These are phyloP conservation scores for Griposia aprilina DNA, from an alignment of 2,888 invertebrate species.

Conservation along the genomic window DNA sequence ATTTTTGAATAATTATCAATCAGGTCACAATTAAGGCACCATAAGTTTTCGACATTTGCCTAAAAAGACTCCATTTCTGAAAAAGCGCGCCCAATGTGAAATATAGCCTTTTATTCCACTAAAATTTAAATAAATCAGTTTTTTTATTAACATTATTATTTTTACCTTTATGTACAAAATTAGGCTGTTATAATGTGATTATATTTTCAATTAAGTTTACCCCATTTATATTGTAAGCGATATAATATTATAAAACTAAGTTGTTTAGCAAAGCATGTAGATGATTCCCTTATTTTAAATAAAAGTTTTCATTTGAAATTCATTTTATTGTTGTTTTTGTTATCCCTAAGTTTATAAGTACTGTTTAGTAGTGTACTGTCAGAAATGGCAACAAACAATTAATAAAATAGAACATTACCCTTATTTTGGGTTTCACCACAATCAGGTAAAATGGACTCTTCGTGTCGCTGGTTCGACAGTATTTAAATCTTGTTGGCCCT, in stretches of 20 bases:
- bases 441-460: neutral
- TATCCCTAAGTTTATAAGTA: neutral
- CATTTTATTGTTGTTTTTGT: slow-evolving; percentile 24
- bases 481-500: too few relatives aligned
- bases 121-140: slow-evolving; percentile 42
- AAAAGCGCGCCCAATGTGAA: slow-evolving; percentile 37
- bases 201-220: slow-evolving; percentile 59
- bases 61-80: slow-evolving; percentile 36
- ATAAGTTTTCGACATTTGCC: slow-evolving; percentile 10
- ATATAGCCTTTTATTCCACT: slow-evolving; percentile 54
- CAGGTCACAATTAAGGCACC: slow-evolving; percentile 20
- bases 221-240: slow-evolving; percentile 63
- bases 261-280: slow-evolving; percentile 59
- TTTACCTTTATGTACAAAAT: slow-evolving; percentile 66
- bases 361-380: neutral
- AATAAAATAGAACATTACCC: neutral
- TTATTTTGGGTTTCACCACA: neutral
- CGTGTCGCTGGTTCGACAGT: too few relatives aligned
- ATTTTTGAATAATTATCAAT: slow-evolving; percentile 5
- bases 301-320: slow-evolving; percentile 63
- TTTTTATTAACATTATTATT: slow-evolving; percentile 45
- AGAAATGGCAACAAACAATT: neutral
- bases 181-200: slow-evolving; percentile 73
- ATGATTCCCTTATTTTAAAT: slow-evolving; percentile 70
- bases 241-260: slow-evolving; percentile 58